Evolutionary conservation across 2,888 invertebrate genomes (phyloP).

Genomic region (Heliconius sara): DNA sequence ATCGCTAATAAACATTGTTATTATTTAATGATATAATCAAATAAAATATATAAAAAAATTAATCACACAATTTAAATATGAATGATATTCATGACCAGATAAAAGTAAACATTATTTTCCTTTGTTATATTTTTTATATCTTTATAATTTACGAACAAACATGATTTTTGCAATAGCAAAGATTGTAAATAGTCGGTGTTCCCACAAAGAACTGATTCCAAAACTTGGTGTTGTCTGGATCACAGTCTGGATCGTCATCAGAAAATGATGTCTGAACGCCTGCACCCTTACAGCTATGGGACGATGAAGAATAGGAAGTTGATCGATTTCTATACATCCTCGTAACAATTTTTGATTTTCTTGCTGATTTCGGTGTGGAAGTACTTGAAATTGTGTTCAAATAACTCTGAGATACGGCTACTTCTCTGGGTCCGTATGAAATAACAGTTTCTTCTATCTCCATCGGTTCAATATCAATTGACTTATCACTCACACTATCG

Average conservation of each 20-base stretch:
- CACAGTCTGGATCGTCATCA: slow-evolving; percentile 27
- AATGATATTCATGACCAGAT: background rate
- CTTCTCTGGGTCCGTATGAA: slow-evolving; percentile 5
- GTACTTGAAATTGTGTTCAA: slow-evolving; percentile 7
- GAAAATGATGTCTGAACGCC: slow-evolving; percentile 29
- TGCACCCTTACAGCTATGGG: background rate
- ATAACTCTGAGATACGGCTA: background rate
- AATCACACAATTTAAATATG: background rate
- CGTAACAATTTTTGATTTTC: slow-evolving; percentile 1
- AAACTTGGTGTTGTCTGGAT: background rate
- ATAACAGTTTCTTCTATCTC: background rate
- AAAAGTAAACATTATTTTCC: background rate
- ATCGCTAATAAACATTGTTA: background rate
- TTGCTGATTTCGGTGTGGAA: slow-evolving; percentile 24
- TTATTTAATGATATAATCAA: background rate
- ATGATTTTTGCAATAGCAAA: slow-evolving; percentile 31
- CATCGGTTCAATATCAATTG: background rate
- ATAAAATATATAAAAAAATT: background rate
- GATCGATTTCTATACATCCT: slow-evolving; percentile 8
- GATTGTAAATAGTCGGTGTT: slow-evolving; percentile 26
- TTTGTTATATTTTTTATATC: background rate
- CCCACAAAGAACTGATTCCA: slow-evolving; percentile 34
- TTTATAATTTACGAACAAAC: slow-evolving; percentile 15
- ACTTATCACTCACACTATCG: background rate
- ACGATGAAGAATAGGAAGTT: slow-evolving; percentile 9